Conservation (phyloP, 2,888 invertebrate species). For the Drosophila formosana region DNA sequence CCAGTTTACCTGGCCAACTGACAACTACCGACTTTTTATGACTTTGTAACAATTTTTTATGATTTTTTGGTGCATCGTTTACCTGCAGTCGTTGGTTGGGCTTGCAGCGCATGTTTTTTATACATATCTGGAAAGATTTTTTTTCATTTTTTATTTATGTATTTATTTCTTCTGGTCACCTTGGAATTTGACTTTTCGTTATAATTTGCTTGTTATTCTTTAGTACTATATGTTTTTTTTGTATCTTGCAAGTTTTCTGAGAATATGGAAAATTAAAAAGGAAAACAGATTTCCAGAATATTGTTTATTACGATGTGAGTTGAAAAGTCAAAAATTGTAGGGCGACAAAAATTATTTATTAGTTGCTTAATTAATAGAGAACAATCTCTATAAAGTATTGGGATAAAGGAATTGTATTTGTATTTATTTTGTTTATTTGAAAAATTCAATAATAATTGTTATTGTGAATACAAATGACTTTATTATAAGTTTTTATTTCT, state of each 20-base stretch:
- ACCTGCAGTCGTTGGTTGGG: slow-evolving; percentile 50
- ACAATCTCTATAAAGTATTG: too few species aligned
- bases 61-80: slow-evolving; percentile 69
- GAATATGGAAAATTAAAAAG: slow-evolving; percentile 48
- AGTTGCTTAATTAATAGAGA: background rate
- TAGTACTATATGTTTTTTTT: slow-evolving; percentile 7
- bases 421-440: too few species aligned
- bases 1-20: slow-evolving; percentile 58
- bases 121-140: slow-evolving; percentile 33
- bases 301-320: slow-evolving; percentile 27
- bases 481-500: too few species aligned
- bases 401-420: too few species aligned
- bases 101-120: slow-evolving; percentile 43
- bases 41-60: slow-evolving; percentile 82
- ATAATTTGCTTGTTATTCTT: slow-evolving; percentile 64
- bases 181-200: slow-evolving; percentile 74
- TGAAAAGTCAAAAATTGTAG: slow-evolving; percentile 44
- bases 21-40: slow-evolving; percentile 67
- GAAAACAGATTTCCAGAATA: slow-evolving; percentile 10
- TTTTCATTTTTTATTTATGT: slow-evolving; percentile 14
- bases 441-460: too few species aligned
- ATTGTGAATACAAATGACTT: too few species aligned
- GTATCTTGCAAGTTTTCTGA: slow-evolving; percentile 39
- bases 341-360: slow-evolving; percentile 22
- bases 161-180: slow-evolving; percentile 41